These are phyloP conservation scores for Agonum fuliginosum DNA, from an alignment of 2,888 invertebrate species.

Conservation along the genomic window DNA sequence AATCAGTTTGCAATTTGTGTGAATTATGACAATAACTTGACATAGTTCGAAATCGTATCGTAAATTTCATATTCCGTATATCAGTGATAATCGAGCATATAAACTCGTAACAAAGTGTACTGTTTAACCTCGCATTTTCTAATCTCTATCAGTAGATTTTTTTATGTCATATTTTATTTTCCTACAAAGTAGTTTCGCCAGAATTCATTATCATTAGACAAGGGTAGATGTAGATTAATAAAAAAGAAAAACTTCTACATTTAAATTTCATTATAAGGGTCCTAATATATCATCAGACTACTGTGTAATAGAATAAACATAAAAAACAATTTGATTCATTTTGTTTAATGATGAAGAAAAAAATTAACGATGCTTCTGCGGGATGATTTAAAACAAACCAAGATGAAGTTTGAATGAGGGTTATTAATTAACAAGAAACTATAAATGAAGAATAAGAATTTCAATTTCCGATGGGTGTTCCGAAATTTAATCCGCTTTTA, in stretches of 20 bases:
- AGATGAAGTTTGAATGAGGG: neutral
- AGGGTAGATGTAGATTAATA: too few relatives aligned
- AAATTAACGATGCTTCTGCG: slow-evolving; percentile 5
- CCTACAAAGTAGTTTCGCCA: too few relatives aligned
- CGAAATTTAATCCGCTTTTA: slow-evolving; percentile 47
- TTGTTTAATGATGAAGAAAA: slow-evolving; percentile 35
- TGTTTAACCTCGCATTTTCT: too few relatives aligned
- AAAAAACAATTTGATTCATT: slow-evolving; percentile 35
- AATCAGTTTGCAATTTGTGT: too few relatives aligned
- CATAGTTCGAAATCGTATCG: too few relatives aligned
- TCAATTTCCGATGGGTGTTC: slow-evolving; percentile 45
- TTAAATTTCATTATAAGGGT: slow-evolving; percentile 22
- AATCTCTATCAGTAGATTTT: too few relatives aligned
- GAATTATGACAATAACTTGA: too few relatives aligned
- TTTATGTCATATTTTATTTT: too few relatives aligned
- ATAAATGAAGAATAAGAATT: slow-evolving; percentile 36
- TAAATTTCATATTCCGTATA: too few relatives aligned
- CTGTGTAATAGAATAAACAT: slow-evolving; percentile 9
- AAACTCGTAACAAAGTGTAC: too few relatives aligned
- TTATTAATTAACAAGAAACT: slow-evolving; percentile 45
- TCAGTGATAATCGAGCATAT: too few relatives aligned
- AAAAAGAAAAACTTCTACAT: neutral
- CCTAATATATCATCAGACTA: slow-evolving; percentile 24
- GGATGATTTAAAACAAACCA: slow-evolving; percentile 21
- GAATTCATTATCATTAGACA: too few relatives aligned